Base-by-base conservation (phyloP, 23 tunicate species). In the Trididemnum clinides region DNA sequence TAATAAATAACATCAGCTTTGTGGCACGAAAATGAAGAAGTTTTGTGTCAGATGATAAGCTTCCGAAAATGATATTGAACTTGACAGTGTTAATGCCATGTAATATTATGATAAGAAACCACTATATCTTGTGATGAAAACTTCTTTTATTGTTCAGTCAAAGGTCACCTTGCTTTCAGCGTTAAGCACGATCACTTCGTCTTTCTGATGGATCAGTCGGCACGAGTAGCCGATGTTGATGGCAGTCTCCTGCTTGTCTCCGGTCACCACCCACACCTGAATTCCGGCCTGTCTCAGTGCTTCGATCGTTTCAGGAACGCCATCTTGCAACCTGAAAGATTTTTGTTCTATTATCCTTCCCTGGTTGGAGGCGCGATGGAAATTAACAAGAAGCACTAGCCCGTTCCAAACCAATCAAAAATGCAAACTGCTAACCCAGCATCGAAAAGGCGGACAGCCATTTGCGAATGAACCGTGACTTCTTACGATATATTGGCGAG, bases 261-360 rank as follows among this genome's bases (percentile, higher is more conserved):
- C 99, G 21, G 99, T 97, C 39, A 97, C 82, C 51, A 97, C 97
- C 99, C 99, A 97, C 27, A 97, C 99, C 57, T 93, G 97, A 25
- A 97, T 88, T 0, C 95, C 97, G 0, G 99, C 99, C 57, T 93
- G 91, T 0, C 99, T 83, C 44, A 97, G 84, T 4, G 94, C 73
- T 64, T 88, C 97, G 1, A 97, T 97, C 32, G 99, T 85, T 50
- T 97, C 99, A 2, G 99, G 92, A n/a, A 97, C 99, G 25, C 98
- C 98, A 0, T 94, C 98, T 77, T 94, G 98, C 34, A 94, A 51
- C 85, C 98, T 85, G 54, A 0, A 31, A 39, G 37, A 59, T n/a
- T n/a, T n/a, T n/a, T n/a, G n/a, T n/a, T n/a, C n/a, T n/a, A n/a
- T n/a, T n/a, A n/a, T n/a, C n/a, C n/a, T n/a, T n/a, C n/a, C n/a